phyloP scores from a whole-genome alignment of 2,888 invertebrate genomes.

The Dasysyrphus tricinctus region DNA sequence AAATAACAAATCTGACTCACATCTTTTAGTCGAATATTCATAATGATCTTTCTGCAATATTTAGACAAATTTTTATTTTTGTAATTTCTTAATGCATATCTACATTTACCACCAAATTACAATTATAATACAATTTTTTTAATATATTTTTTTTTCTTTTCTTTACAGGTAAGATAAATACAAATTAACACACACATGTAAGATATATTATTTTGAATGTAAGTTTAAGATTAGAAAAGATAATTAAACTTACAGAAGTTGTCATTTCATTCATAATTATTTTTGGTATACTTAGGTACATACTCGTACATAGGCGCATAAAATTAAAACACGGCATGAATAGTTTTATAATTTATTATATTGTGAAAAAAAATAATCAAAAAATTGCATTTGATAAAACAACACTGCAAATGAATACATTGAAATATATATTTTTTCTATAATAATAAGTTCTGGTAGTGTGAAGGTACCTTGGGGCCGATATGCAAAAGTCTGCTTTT shows the following conservation, averaged over 20 bases:
- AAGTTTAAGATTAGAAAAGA: conserved; percentile 21
- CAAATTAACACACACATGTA: conserved; percentile 14
- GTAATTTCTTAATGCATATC: conserved; percentile 11
- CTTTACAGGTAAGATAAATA: conserved; percentile 63
- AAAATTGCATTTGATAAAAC: neutral
- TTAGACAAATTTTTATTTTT: conserved; percentile 29
- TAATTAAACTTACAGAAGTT: neutral
- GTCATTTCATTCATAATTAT: conserved; percentile 31
- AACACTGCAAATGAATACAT: too few species aligned
- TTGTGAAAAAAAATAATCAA: neutral
- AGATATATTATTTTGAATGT: conserved; percentile 10
- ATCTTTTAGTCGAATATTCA: conserved; percentile 25
- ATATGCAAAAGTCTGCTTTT: too few species aligned
- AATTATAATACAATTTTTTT: conserved; percentile 30
- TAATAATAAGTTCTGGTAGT: too few species aligned
- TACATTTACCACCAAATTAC: neutral
- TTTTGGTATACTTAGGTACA: neutral
- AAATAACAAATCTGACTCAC: conserved; percentile 18
- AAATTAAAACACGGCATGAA: neutral
- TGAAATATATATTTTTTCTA: too few species aligned
- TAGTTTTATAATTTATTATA: neutral
- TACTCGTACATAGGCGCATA: neutral
- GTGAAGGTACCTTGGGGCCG: too few species aligned
- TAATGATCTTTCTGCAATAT: conserved; percentile 46
- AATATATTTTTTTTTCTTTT: conserved; percentile 37